Base-by-base conservation (phyloP, 2,888 invertebrate genomes). In the Marasmarcha lunaedactyla region DNA sequence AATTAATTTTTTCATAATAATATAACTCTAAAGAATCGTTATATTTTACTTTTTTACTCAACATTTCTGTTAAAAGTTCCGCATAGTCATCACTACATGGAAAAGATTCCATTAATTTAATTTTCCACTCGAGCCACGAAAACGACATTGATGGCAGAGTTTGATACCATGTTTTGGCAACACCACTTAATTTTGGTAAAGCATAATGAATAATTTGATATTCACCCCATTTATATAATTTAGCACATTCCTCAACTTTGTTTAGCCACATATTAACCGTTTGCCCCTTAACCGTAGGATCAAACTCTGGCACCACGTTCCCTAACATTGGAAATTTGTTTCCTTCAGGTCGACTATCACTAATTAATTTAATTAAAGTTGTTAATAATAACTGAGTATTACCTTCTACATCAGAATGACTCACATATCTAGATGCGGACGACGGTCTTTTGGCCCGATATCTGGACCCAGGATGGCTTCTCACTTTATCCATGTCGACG, bases 41-140 rank as follows among this genome's bases (percentile, higher is more conserved):
- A 25, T 27, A 44, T 12, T 33, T 39, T 4, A 41, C 45, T 7
- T 39, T 11, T 36, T 41, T 42, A 2, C 25, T 2, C 11, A 47
- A 34, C 47, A 47, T 47, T 30, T 45, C 43, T 12, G 39, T 42
- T n/a, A 47, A 34, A 1, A 45, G 20, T 15, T 46, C 43, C 0
- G 47, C 45, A 15, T 43, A 48, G 36, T 46, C 42, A 12, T 46
- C 46, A 14, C 35, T 41, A 25, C 38, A 30, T 10, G 48, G 48
- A 37, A 48, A 48, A n/a, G 42, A 46, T 2, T 48, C 46, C 0
- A 39, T 25, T 12, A 48, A 15, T 9, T 44, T 44, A 2, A 2
- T 14, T 40, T 45, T 47, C 45, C 45, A 45, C 15, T 47, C 45
- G 2, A 14, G 9, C 46, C 47, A 44, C 4, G 47, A 12, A 36